Evolutionary conservation across 1,140 invertebrate genomes (phyloP), one percentile per base, ranked within the genome.

Genomic region (Heterodera carotae): DNA sequence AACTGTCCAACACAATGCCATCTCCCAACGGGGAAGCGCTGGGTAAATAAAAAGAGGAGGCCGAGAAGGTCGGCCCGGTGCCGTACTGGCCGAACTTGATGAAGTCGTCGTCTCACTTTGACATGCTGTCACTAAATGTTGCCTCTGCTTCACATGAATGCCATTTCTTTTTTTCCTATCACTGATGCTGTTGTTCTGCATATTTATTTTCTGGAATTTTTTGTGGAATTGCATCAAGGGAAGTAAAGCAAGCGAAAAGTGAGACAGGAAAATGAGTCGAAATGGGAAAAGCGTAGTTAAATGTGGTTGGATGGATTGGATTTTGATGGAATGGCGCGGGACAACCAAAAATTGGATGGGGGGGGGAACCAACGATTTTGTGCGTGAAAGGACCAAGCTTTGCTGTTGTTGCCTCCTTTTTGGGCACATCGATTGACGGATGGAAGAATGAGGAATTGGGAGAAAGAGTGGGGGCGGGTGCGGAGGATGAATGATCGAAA

Each of bases 31-130:
- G 60, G 86, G 86, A 7, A 86, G 68, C 1, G 84, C 60, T 29
- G 84, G 84, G 67, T 86, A 86, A 25, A 29, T 36, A 59, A 87
- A 86, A 22, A 87, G 69, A 0, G 78, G 43, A 15, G 43, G 33
- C 1, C 62, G 62, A 15, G 2, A 3, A 10, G 27, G 1, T 27
- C 29, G 27, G 31, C 15, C 10, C 0, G 25, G 31, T 12, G 67
- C 34, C 34, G 67, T 25, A 69, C 25, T 7, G 0, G 67, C n/a
- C 8, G 67, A 7, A 10, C 27, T 33, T 29, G 31, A 8, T n/a
- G 67, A 27, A 2, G 7, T 33, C 43, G 25, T 25, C 43, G 67
- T 22, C 12, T 18, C 25, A 48, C 53, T 39, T 33, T 31, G 12
- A 10, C 48, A 25, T 69, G 25, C 34, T 6, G 15, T 36, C 22